Base-by-base conservation (phyloP, 2,888 invertebrate genomes). In the Lapara coniferarum region DNA sequence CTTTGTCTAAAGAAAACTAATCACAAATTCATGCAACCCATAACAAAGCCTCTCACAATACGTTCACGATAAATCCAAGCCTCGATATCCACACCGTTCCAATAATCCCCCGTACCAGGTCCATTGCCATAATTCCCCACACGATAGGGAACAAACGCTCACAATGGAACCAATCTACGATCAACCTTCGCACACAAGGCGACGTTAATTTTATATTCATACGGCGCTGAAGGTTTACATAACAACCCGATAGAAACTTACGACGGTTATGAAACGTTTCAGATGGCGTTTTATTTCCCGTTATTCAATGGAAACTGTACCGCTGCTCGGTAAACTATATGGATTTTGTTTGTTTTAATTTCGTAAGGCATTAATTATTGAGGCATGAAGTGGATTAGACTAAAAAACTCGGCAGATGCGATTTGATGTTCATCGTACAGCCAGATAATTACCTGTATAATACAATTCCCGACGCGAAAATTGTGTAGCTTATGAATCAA, bases 201-300 rank as follows among this genome's bases (percentile, higher is more conserved):
- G 49, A 13, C 46, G 19, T 63, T 63, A 63, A 63, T 49, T 63
- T 63, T 46, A 67, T 57, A 57, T 57, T 51, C 19, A 57, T 44
- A 57, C 19, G 51, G 5, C 16, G 51, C 55, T 37, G 30, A 49
- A 51, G 2, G 37, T 30, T 57, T 66, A 66, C 56, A 66, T 49
- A 59, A 66, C 30, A 49, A 55, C 37, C 19, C 8, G n/a, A 53
- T 30, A 10, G 66, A 52, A 51, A 51, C 51, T 44, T 56, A 55
- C 7, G 49, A 16, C 49, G 49, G 56, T 69, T 66, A 51, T 66
- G 69, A 69, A 69, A 69, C 25, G 66, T 56, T 66, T 66, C 37
- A 56, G 56, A 66, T 69, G 25, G 53, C 56, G 49, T 58, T 51
- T n/a, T 19, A 52, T 49, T 49, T 51, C n/a, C 68, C 59, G 16